Conservation (phyloP, 2,888 invertebrate genomes). For the Bembecia ichneumoniformis region DNA sequence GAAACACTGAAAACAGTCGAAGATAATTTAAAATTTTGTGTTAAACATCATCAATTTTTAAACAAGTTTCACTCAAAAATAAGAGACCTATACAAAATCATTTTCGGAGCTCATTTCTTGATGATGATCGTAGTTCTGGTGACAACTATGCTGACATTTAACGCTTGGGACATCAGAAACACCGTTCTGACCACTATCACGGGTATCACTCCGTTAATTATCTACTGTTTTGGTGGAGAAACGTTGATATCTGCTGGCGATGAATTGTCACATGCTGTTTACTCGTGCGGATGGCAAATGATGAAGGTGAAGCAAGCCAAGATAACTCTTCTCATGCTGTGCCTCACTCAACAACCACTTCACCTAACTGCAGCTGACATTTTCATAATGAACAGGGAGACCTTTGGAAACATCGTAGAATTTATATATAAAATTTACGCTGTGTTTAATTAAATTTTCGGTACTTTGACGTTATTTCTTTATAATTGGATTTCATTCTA, state of each 20-base stretch:
- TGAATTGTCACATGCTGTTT: conserved; percentile 28
- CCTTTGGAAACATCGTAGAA: conserved; percentile 38
- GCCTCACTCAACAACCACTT: conserved; percentile 30
- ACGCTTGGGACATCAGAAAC: conserved; percentile 36
- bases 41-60: conserved; percentile 40
- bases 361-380: conserved; percentile 36
- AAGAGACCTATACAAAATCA: conserved; percentile 25
- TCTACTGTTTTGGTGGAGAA: conserved; percentile 48
- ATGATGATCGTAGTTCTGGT: conserved; percentile 41
- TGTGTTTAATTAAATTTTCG: conserved; percentile 32
- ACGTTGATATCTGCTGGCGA: conserved; percentile 30
- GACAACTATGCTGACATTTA: conserved; percentile 41
- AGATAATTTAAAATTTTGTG: conserved; percentile 29
- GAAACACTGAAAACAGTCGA: conserved; percentile 12
- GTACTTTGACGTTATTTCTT: background rate
- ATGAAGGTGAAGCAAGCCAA: conserved; percentile 34
- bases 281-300: conserved; percentile 38
- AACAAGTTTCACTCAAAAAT: conserved; percentile 30
- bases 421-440: conserved; percentile 46
- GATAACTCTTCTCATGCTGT: conserved; percentile 27
- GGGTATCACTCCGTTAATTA: conserved; percentile 34
- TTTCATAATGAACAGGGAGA: conserved; percentile 40
- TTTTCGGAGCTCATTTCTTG: conserved; percentile 41
- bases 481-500: background rate
- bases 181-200: conserved; percentile 36